Base-by-base conservation (phyloP, 2,888 invertebrate genomes). In the Lamproptera curius region DNA sequence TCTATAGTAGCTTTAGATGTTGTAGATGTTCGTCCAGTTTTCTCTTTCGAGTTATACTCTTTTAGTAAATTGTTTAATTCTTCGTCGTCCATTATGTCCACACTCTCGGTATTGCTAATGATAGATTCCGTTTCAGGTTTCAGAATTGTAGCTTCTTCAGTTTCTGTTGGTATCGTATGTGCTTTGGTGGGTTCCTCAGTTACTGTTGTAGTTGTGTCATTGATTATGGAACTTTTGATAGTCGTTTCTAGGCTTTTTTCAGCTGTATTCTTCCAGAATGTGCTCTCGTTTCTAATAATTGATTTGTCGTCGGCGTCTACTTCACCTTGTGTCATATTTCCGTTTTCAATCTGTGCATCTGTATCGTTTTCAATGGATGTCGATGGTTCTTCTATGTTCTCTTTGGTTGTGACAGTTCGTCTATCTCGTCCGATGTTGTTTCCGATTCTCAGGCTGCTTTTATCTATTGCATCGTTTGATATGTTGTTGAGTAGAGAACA, bases 11-110 rank as follows among this genome's bases (percentile, higher is more conserved):
- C 1, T 5, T 10, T 9, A 3, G 43, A 9, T 11, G 43, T 28
- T 6, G 35, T 35, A 17, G n/a, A 43, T 1, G 11, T 39, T 20
- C 20, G 16, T 1, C 33, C 9, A 2, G 23, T 34, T 48, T 43
- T 9, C 46, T 56, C 56, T 11, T 53, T 59, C n/a, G 58, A 48
- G 9, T 69, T 47, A 28, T 63, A 66, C 42, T 62, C 55, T 16
- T 60, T 54, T 42, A 73, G 50, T 15, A 71, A 57, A 42, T 61
- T 59, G 20, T 53, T 64, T 2, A 72, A 56, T 37, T 57, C 55
- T 38, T 66, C 62, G 17, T 61, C 55, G 52, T 62, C 59, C 46
- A 42, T 16, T 20, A 31, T 20, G 4, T 45, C 31, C 11, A 14
- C 17, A 17, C 26, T 31, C n/a, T 17, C 56, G 56, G 43, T 60